Evolutionary conservation across 2,797 vertebrate genomes (phyloP).

Genomic region (Cichlasoma orientale): DNA sequence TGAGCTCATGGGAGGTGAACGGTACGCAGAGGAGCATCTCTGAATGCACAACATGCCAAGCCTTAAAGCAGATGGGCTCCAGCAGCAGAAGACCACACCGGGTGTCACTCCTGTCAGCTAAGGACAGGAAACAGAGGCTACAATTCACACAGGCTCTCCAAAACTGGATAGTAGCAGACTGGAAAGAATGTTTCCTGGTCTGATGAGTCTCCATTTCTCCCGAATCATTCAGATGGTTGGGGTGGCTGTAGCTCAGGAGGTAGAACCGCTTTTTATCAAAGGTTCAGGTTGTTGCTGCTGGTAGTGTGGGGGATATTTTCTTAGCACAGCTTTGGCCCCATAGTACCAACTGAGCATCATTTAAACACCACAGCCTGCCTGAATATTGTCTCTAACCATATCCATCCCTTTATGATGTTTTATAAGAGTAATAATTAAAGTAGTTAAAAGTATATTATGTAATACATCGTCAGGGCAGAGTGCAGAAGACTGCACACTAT

Average conservation of each 20-base stretch:
- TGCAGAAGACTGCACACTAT: background rate
- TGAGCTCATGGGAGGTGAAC: accelerated
- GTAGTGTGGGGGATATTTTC: background rate
- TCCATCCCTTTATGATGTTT: background rate
- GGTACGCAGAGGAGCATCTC: background rate
- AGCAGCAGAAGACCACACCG: background rate
- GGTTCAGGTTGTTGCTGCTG: background rate
- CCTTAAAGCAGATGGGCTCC: background rate
- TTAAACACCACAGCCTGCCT: background rate
- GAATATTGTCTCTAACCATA: background rate
- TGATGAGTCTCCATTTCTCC: background rate
- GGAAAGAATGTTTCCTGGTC: background rate
- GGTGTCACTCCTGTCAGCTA: background rate
- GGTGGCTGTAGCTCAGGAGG: too few species aligned
- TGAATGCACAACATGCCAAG: background rate
- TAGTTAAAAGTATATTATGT: background rate
- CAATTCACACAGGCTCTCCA: background rate
- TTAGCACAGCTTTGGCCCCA: background rate
- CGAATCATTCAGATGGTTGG: background rate
- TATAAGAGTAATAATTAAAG: background rate
- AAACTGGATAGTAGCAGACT: background rate
- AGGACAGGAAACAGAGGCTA: background rate
- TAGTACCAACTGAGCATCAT: background rate
- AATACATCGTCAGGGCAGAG: background rate
- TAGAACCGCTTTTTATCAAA: background rate